Evolutionary conservation across 2,113 vertebrate genomes (phyloP), one percentile per base, ranked within the genome.

Genomic region (Equus quagga): DNA sequence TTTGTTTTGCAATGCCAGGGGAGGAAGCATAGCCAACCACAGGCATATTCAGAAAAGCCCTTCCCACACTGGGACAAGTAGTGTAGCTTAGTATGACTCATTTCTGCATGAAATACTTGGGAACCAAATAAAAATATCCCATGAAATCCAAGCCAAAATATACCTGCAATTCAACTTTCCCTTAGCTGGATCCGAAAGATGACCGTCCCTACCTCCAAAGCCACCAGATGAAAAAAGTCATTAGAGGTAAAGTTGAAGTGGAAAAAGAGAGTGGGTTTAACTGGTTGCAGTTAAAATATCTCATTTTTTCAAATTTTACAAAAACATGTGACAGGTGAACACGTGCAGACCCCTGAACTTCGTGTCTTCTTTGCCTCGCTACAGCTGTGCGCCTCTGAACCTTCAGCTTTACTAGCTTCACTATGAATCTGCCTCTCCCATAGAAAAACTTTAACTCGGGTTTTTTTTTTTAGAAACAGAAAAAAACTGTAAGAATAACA

Each of bases 61-160:
- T 41, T 33, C 6, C 64, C 44, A 56, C 28, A 9, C 13, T 21
- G 70, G 33, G 51, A 70, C n/a, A 81, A 89, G 62, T 9, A 8
- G 6, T 36, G 46, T 56, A 41, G 72, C 24, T 72, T 10, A 33
- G 17, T 14, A 36, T 28, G 33, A 88, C 33, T 73, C 46, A 70
- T 56, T 83, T 76, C 51, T 69, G 26, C 1, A 4, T 19, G 41
- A 93, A 70, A 81, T 33, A 76, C 76, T 23, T 21, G 51, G 12
- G 11, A 90, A 58, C 73, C 6, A 94, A 76, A 78, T 83, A 60
- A 28, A 44, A 19, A n/a, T 13, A 72, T 49, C 65, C 31, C 44
- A 19, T 64, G 44, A 96, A 88, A 87, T 36, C 9, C 51, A 70
- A 96, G 78, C 23, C 36, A 72, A 89, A 89, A 41, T 36, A 1